Evolutionary conservation across 2,113 vertebrate species (phyloP), one percentile per base, ranked within the genome.

Genomic region (Pelmatolapia mariae): DNA sequence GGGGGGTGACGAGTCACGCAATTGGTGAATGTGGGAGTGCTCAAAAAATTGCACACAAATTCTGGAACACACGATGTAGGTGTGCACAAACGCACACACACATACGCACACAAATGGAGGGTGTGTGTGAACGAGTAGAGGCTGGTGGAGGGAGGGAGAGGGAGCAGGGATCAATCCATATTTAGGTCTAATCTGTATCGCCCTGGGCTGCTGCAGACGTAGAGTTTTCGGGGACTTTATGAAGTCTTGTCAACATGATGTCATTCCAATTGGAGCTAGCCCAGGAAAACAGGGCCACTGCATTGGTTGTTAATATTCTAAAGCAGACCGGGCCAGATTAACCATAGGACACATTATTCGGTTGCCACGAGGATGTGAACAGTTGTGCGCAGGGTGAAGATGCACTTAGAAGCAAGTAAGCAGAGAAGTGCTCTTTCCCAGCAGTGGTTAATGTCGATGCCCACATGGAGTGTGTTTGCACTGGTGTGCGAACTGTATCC

Each of bases 191-290:
- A 89, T 92, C 94, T 89, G 92, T 83, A 87, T 87, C 53, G 31
- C 81, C 85, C 40, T 6, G 0, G 85, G 3, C 66, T 66, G 90
- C 88, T 29, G 86, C 87, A 87, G 89, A 83, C 26, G 54, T 87
- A 85, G 83, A 84, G 87, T 89, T 92, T 83, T 33, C 71, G 71
- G 81, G 59, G 82, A 93, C 91, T 92, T 95, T 94, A 95, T 95
- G 90, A 96, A 95, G 90, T 93, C 86, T 84, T 81, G 86, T 91
- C 90, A 94, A 94, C 93, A 94, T 94, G 93, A 83, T 92, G 91
- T 92, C 86, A 92, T 93, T 92, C 85, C 86, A 86, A n/a, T 81
- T 78, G 63, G 68, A 90, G 85, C 81, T 10, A 66, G 87, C 43
- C 78, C 9, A 80, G 86, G 84, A 86, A 93, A 91, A 85, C 19